Evolutionary conservation across 2,113 vertebrate genomes (phyloP), one percentile per base, ranked within the genome.

Genomic region (Struthio camelus): DNA sequence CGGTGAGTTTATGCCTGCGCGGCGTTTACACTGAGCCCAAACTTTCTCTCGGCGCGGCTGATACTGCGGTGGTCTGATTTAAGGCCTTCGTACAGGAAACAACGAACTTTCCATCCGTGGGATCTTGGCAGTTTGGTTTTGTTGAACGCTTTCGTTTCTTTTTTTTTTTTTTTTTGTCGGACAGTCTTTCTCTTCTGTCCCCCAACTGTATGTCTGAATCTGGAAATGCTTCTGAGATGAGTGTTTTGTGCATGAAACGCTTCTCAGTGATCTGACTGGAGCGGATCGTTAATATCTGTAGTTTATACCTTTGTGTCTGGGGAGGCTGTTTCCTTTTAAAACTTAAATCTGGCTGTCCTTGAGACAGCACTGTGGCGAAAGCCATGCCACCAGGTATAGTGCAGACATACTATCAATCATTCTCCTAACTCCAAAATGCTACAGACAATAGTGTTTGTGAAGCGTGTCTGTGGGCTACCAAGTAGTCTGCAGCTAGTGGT

Each of bases 341-440:
- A 40, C 42, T 51, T 53, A 14, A 2, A 11, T 79, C 14, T 71
- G 0, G n/a, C 64, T 61, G 7, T 79, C 8, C 14, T 22, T 10
- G 80, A 40, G 42, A 79, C 58, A 79, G 2, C 62, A 17, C 10
- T 59, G 0, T 65, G 7, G 10, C 6, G 34, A 28, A 81, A 89
- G 66, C 80, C 79, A 75, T 64, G 25, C 51, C 6, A 12, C 0
- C 0, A 20, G 0, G 0, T 54, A 2, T 17, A 28, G 32, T 25
- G 9, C 22, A 36, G 15, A 34, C 32, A 15, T 11, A 3, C 4
- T 61, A 7, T 90, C 70, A 88, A 17, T 6, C 40, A 4, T 58
- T 86, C 36, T 80, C 27, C 14, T 64, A 6, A 32, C 10, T 4
- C 5, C 10, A 1, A 27, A 32, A 2, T 59, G 10, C 53, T 79